Evolutionary conservation across 2,888 invertebrate genomes (phyloP), one percentile per base, ranked within the genome.

Genomic region (Ormyrus pomaceus): DNA sequence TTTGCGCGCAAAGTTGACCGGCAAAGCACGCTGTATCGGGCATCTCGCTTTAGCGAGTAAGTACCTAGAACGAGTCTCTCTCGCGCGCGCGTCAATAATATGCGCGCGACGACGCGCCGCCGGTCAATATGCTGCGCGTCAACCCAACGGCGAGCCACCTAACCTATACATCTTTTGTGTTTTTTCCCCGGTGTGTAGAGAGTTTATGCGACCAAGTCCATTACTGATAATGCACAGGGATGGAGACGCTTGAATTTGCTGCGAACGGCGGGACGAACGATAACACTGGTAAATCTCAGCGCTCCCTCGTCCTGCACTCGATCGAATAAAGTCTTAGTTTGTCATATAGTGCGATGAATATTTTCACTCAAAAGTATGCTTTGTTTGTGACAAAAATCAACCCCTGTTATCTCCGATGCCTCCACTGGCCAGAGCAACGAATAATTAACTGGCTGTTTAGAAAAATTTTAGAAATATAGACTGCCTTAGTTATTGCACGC

Each of bases 191-290:
- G 13, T 50, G 6, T 50, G 55, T 7, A 55, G 19, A 55, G 55
- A 7, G 34, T 53, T 50, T 46, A 34, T 34, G 34, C 34, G 34
- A 34, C 34, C 34, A 34, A 34, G 34, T 34, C 34, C 34, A 34
- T 53, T 56, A 6, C 56, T 59, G 19, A 77, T 62, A 71, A 72
- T 74, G 69, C 56, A 69, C 55, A 61, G 58, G 48, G 10, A 73
- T 79, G 79, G 79, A 61, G 69, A 66, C 73, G 62, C 56, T 79
- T 53, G 68, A 65, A 56, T 65, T 58, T 58, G 56, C 55, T 50
- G 74, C 53, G n/a, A 61, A 56, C 9, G 50, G 66, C n/a, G 53
- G 61, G 61, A 10, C 51, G n/a, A 56, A 59, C 53, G 78, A 66
- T 55, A 72, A 69, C 9, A 46, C 74, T 69, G 79, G 72, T 74